Evolutionary conservation across 2,113 vertebrate species (phyloP).

Genomic region (Hydrochoerus hydrochaeris): DNA sequence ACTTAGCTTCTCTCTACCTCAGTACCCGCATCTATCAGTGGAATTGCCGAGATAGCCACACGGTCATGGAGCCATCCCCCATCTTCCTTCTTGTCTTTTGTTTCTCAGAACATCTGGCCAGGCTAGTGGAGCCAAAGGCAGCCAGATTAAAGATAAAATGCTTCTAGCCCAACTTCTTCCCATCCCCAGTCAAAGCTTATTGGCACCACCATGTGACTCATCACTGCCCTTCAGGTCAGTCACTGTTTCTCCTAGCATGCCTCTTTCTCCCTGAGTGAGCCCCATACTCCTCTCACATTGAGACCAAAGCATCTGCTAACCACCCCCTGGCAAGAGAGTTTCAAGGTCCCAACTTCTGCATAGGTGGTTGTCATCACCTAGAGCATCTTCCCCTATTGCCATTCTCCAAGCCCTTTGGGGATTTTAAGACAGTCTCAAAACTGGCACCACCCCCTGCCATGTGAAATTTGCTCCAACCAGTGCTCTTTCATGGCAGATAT

Average conservation of each 20-base stretch:
- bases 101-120: neutral
- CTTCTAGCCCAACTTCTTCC: neutral
- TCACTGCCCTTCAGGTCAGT: neutral
- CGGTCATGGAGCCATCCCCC: neutral
- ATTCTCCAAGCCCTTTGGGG: neutral
- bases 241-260: too few relatives aligned
- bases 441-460: neutral
- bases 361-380: neutral
- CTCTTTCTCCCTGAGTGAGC: neutral
- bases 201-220: neutral
- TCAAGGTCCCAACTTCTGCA: neutral
- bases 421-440: neutral
- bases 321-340: neutral
- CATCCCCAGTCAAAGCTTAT: neutral
- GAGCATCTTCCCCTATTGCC: neutral
- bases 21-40: neutral
- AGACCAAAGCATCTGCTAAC: neutral
- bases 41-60: neutral
- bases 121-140: neutral
- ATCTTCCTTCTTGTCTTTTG: neutral
- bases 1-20: neutral
- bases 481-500: neutral
- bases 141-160: neutral
- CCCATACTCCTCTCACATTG: neutral
- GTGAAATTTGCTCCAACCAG: neutral